Evolutionary conservation across 2,888 invertebrate genomes (phyloP), one percentile per base, ranked within the genome.

Genomic region (Ennomos erosarius): DNA sequence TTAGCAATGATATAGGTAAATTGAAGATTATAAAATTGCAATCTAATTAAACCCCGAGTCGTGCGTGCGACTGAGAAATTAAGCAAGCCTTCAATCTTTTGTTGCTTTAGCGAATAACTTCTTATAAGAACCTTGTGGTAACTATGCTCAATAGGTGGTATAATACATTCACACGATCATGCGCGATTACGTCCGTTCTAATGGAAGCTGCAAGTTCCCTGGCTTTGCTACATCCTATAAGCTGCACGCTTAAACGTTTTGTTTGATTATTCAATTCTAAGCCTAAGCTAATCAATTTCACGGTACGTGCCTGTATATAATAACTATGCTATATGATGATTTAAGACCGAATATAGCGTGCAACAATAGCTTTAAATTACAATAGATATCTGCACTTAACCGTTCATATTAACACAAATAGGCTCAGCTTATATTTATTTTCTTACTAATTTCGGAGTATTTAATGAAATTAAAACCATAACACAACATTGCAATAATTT

Each of bases 21-120:
- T 73, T 81, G 79, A 81, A 80, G 76, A 76, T 26, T 26, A 26
- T 82, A 33, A 84, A 87, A 86, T 84, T 84, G 79, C 74, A 79
- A 80, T 78, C 77, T 77, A 81, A 85, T 87, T 84, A 84, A 81
- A 71, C 71, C 74, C 16, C 62, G 73, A 78, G 72, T 76, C 79
- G 81, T 87, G 87, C 89, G 88, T 89, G 89, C 81, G 87, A 85
- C 84, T 89, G 84, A 83, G 86, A 89, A 86, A 87, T 89, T 85
- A 85, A 85, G 84, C 82, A 86, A 88, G 82, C 82, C 82, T 86
- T 84, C 83, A 85, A 84, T 83, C 84, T 88, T 89, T 89, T 88
- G 88, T 90, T 86, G 74, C 79, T 65, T 61, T 79, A 84, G 49
- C 82, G 78, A 82, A 85, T 87, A 81, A 82, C 75, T 85, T 84